phyloP scores from a whole-genome alignment of 2,797 vertebrate genomes.

The Pangasius krempfi region DNA sequence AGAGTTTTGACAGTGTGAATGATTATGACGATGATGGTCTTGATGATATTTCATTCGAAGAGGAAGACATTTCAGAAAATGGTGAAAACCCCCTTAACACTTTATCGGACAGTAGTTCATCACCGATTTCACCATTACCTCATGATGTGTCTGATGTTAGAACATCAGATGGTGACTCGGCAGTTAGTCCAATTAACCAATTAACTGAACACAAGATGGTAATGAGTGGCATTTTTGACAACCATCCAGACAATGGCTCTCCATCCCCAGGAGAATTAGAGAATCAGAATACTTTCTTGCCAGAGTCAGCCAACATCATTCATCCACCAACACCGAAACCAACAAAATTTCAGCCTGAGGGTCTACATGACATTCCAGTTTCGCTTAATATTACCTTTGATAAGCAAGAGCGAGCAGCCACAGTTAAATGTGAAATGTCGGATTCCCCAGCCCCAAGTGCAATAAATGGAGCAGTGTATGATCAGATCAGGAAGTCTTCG shows the following conservation, averaged over 20 bases:
- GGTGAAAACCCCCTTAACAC: conserved; percentile 78
- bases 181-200: conserved; percentile 75
- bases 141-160: conserved; percentile 87
- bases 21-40: conserved; percentile 82
- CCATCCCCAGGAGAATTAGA: conserved; percentile 78
- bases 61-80: conserved; percentile 76
- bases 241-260: conserved; percentile 77
- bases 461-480: conserved; percentile 80
- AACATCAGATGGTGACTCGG: conserved; percentile 87
- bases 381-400: conserved; percentile 74
- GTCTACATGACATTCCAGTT: conserved; percentile 79
- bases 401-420: conserved; percentile 75
- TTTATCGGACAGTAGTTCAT: conserved; percentile 67
- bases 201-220: conserved; percentile 76
- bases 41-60: conserved; percentile 88
- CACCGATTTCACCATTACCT: conserved; percentile 76
- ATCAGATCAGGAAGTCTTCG: conserved; percentile 78
- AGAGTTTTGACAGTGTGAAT: conserved; percentile 83
- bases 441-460: conserved; percentile 78
- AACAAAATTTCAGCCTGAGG: conserved; percentile 78
- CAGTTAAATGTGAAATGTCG: conserved; percentile 86
- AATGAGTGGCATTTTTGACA: conserved; percentile 82
- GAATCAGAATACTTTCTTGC: conserved; percentile 79
- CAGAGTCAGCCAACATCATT: conserved; percentile 82
- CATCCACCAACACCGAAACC: conserved; percentile 77